Evolutionary conservation across 64 coral and sea anemone genomes (phyloP), one percentile per base, ranked within the genome.

Genomic region (Actinia tenebrosa): DNA sequence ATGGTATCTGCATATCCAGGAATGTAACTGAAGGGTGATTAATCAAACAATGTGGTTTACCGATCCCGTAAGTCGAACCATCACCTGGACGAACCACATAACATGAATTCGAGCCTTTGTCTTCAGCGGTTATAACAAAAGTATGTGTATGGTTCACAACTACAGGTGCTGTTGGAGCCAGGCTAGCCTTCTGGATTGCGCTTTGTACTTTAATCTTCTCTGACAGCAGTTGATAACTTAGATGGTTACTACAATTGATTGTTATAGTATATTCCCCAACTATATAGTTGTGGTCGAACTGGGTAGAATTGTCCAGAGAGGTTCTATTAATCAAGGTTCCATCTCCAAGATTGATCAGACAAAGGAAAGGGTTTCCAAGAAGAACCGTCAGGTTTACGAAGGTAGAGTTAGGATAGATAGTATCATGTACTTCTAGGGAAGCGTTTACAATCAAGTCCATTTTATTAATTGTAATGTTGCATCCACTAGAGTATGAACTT

Each of bases 51-150:
- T 22, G 44, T 53, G 60, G 17, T 71, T 58, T 17, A 0, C 91
- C 91, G 80, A 80, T 89, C 16, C 91, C 91, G 15, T 64, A 23
- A 53, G 85, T 20, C 11, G 91, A 89, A 66, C 87, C 91, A 81
- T 93, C 91, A 47, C 91, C 91, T 56, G 85, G 66, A 71, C 80
- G 8, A 54, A 93, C 17, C 56, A 93, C 53, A 10, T 19, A 93
- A 71, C 91, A 93, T 9, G 91, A 89, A 88, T 93, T 93, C 11
- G 91, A 89, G 46, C 91, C 91, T n/a, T 77, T 89, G 13, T 89
- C 3, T 19, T 89, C 71, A 10, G 87, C 52, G 13, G 56, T 64
- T 9, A 93, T 88, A 54, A 60, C 72, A 84, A 89, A 89, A 23
- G 80, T 71, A 43, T 79, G 77, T 26, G 87, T 66, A 25, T 82